A percentile compares a stretch with the other conserved stretches of the same genome.
Evolutionary conservation across 2,797 vertebrate genomes (phyloP).

Genomic region (Moxostoma hubbsi): DNA sequence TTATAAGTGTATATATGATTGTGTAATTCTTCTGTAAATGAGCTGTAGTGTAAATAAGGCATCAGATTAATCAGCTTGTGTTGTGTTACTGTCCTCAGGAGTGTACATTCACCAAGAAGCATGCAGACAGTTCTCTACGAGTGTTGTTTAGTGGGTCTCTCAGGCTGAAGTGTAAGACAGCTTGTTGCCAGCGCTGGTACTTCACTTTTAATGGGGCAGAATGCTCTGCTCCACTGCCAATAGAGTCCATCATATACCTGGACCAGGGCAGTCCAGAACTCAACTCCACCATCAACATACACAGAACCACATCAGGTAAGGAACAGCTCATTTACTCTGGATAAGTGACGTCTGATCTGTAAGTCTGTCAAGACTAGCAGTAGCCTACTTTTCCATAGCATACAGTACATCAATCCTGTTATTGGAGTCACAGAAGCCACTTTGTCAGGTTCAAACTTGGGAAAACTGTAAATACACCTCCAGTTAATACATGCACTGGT

Average conservation of each 20-base stretch:
- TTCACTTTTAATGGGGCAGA: conserved; percentile 98
- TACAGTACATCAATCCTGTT: too few relatives aligned
- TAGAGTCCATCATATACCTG: conserved; percentile 97
- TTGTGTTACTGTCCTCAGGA: conserved; percentile 67
- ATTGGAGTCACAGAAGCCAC: too few relatives aligned
- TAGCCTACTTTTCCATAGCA: too few relatives aligned
- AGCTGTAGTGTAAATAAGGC: not conserved
- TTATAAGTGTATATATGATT: too few relatives aligned
- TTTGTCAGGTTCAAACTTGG: too few relatives aligned
- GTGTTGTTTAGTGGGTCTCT: conserved; percentile 96
- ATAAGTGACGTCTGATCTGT: not conserved
- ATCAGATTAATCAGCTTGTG: not conserved
- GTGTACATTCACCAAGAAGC: conserved; percentile 96
- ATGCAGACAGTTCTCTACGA: conserved; percentile 87
- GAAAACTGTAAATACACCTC: too few relatives aligned
- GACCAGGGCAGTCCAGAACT: conserved; percentile 96
- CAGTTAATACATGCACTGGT: too few relatives aligned
- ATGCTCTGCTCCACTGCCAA: conserved; percentile 90
- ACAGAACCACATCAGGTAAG: conserved; percentile 70
- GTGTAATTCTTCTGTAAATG: not conserved
- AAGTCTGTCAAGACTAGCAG: too few relatives aligned
- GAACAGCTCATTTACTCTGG: not conserved
- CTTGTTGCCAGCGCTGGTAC: conserved; percentile 98
- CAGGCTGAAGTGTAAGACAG: conserved; percentile 91
- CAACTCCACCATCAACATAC: conserved; percentile 98